Evolutionary conservation across 2,888 invertebrate genomes (phyloP), one percentile per base, ranked within the genome.

Genomic region (Acleris literana): DNA sequence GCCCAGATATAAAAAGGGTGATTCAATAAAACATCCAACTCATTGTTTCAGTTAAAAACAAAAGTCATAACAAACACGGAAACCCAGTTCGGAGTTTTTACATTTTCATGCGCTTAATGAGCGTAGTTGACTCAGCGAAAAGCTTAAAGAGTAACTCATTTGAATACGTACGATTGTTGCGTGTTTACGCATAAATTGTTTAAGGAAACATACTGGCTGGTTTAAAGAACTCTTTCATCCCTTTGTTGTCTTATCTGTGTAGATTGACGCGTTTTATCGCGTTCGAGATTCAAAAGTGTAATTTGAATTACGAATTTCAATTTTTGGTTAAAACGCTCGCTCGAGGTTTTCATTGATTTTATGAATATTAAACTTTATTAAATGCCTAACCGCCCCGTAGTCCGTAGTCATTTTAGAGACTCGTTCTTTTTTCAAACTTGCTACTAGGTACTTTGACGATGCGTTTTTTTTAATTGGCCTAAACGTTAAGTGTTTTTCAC

Each of bases 181-280:
- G 65, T 66, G 65, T 61, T 66, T 61, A 66, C 65, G 65, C 65
- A 66, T 66, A 61, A 66, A 66, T 66, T 61, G 61, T 61, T 66
- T 56, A 56, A 46, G 16, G 33, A 61, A 61, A 55, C 60, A 44
- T 55, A 55, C 60, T 65, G 60, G 59, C 60, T 51, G 55, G 60
- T 60, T 64, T 39, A 44, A 18, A 54, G 49, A 58, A 54, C 33
- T 39, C 48, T 58, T 59, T 59, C 46, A 59, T 60, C 54, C 60
- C 56, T 61, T 66, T 66, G 61, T 61, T 61, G 5, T 44, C 16
- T 60, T 65, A 55, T 66, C 61, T 57, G 51, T 60, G 60, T 54
- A 55, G 63, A 46, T 55, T 65, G 54, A 60, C 49, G 60, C 49
- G 59, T 49, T 49, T 16, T 59, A 65, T 65, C 64, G 29, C 60